A percentile compares a stretch with the other conserved stretches of the same genome.
phyloP scores from a whole-genome alignment of 2,113 vertebrate genomes.

The Lates calcarifer region DNA sequence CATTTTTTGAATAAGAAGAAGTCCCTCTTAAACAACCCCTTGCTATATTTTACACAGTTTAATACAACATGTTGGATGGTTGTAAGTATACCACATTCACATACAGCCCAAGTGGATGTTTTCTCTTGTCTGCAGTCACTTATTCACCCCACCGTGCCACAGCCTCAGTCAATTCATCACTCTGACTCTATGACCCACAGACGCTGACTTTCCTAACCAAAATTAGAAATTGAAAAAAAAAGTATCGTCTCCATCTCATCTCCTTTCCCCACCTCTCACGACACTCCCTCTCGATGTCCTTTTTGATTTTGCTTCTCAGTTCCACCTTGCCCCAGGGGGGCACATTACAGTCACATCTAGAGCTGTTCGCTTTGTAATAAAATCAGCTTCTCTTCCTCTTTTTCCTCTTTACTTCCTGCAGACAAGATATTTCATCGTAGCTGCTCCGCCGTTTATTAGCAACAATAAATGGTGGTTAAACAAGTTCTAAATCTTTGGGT shows the following conservation, averaged over 20 bases:
- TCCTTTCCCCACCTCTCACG: background rate
- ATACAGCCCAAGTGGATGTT: background rate
- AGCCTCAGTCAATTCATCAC: constrained; percentile 10
- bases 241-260: background rate
- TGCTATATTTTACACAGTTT: background rate
- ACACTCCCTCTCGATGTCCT: background rate
- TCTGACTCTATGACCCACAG: background rate
- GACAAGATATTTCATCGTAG: background rate
- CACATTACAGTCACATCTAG: background rate
- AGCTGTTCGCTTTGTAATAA: background rate
- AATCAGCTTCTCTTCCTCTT: background rate
- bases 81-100: background rate
- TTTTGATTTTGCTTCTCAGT: background rate
- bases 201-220: background rate
- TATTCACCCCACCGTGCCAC: constrained; percentile 1
- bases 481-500: background rate
- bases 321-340: background rate
- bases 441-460: background rate
- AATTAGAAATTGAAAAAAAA: background rate
- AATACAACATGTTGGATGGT: background rate
- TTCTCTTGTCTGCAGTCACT: background rate
- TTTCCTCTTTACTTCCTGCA: background rate
- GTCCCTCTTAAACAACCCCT: background rate
- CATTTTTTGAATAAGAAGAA: background rate
- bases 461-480: background rate